These are phyloP conservation scores for Heterocephalus glaber DNA, from an alignment of 2,113 vertebrate species.

Conservation along the genomic window DNA sequence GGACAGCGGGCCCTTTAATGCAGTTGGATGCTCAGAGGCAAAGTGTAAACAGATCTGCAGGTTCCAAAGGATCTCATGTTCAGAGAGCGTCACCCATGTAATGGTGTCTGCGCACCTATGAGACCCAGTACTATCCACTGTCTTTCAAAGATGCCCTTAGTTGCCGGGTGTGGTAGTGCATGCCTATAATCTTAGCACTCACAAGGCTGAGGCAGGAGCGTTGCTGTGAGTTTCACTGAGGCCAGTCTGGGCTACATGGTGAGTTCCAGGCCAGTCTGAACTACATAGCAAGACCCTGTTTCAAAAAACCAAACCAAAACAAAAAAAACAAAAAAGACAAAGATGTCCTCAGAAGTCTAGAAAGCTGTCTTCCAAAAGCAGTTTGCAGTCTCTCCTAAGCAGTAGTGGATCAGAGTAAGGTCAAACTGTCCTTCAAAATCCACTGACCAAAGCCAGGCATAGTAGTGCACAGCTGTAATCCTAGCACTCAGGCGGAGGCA, in stretches of 20 bases:
- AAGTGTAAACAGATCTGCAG: neutral
- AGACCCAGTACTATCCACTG: too few species aligned
- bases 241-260: neutral
- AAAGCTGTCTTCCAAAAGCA: neutral
- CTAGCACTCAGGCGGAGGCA: too few species aligned
- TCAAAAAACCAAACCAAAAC: neutral
- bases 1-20: rapidly evolving
- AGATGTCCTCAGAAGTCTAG: neutral
- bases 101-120: neutral
- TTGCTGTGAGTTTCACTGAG: neutral
- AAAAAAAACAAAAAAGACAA: neutral
- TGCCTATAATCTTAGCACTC: neutral
- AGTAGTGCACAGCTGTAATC: too few species aligned
- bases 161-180: neutral
- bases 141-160: neutral
- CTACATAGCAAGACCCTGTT: neutral
- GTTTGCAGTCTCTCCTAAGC: neutral
- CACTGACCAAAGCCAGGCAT: too few species aligned
- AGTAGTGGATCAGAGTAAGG: neutral
- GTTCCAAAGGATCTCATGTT: neutral
- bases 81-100: neutral
- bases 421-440: neutral
- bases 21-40: neutral
- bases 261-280: neutral
- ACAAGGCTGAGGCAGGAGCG: neutral